Evolutionary conservation across 2,888 invertebrate genomes (phyloP), one percentile per base, ranked within the genome.

Genomic region (Eupithecia exiguata): DNA sequence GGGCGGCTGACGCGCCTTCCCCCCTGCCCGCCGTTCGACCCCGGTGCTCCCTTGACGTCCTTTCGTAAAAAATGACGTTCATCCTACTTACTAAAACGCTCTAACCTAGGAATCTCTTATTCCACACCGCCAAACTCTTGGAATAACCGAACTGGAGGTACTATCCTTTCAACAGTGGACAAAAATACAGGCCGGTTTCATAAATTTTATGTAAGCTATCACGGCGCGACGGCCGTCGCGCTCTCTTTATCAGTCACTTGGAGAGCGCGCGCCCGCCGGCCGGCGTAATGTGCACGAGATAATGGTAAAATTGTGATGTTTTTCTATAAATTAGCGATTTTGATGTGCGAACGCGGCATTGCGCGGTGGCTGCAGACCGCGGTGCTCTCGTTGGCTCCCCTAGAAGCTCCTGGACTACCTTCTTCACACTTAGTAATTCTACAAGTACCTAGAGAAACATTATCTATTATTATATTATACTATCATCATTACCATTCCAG

Each of bases 231-330:
- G 86, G 82, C 89, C 87, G 91, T 86, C 90, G 89, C 88, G 89
- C 90, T 91, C 90, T 89, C 91, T 90, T 91, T 93, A 93, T 92
- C 93, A 89, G 91, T 90, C 89, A 84, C 82, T 77, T 84, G 83
- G 86, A 88, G 89, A 88, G 87, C 89, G 86, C 74, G 74, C 77
- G 79, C 71, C 63, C 30, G 68, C 73, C 70, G 69, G 70, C 72
- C 72, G 72, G 89, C 85, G 85, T 89, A 88, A 86, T 86, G 86
- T 87, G 85, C 86, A 86, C 87, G 85, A 89, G 90, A 91, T 91
- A 92, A 92, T 93, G 93, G 93, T 87, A 90, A 94, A 94, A 92
- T 94, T 94, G 94, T 93, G 94, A 94, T 93, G 89, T 91, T 94
- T 93, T 92, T 92, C 93, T 91, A 88, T 84, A 84, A 85, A 83